Conservation (phyloP, 2,113 vertebrate species). For the Gymnobelideus leadbeateri region DNA sequence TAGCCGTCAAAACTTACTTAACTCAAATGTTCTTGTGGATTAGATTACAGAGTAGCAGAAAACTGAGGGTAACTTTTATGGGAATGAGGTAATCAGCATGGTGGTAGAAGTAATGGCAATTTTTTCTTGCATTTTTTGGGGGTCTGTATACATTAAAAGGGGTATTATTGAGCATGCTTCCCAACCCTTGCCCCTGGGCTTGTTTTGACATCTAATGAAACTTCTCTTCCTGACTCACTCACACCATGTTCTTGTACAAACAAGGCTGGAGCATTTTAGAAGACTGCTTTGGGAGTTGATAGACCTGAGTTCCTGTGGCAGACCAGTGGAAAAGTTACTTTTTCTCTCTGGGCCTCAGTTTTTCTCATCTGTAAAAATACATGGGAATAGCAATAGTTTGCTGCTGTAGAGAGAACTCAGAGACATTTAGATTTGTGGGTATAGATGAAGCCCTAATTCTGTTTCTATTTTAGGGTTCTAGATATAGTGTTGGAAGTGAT, state of each 20-base stretch:
- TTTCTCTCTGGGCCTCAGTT: not conserved
- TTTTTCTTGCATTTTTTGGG: not conserved
- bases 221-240: not conserved
- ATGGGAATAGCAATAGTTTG: not conserved
- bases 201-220: not conserved
- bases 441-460: not conserved
- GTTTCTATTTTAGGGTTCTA: not conserved
- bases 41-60: not conserved
- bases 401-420: not conserved
- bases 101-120: not conserved
- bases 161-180: not conserved
- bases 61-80: not conserved
- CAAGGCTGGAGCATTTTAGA: not conserved
- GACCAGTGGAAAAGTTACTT: not conserved
- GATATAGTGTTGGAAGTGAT: not conserved
- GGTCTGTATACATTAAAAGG: not conserved
- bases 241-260: not conserved
- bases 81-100: not conserved
- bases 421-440: not conserved
- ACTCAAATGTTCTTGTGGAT: not conserved
- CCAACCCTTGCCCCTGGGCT: not conserved
- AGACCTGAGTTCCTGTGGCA: not conserved
- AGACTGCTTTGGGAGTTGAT: not conserved
- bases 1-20: not conserved
- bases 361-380: not conserved